Conservation (phyloP, 2,888 invertebrate species). For the Celastrina argiolus region DNA sequence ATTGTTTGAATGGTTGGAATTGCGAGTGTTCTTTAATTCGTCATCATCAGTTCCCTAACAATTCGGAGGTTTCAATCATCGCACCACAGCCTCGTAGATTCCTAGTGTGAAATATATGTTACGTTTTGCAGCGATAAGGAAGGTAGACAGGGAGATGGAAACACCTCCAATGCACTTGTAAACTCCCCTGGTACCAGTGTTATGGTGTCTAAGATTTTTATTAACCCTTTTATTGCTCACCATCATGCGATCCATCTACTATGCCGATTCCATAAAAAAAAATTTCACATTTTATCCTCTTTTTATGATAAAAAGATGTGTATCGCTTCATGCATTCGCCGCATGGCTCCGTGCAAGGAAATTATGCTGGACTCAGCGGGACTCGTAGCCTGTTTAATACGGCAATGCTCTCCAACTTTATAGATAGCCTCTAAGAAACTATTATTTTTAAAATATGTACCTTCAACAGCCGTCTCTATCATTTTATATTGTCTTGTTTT, state of each 20-base stretch:
- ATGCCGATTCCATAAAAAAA: not conserved
- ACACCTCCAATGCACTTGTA: too few species aligned
- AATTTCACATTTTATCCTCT: not conserved
- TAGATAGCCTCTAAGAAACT: constrained; percentile 37
- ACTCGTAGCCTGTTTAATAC: constrained; percentile 50
- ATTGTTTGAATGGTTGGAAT: too few species aligned
- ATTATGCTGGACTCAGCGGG: constrained; percentile 63
- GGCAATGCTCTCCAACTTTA: constrained; percentile 56
- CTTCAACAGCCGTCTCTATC: constrained; percentile 9
- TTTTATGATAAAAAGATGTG: constrained; percentile 19
- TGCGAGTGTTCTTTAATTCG: too few species aligned
- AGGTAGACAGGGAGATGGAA: too few species aligned
- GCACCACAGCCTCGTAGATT: too few species aligned
- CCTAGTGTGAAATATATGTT: too few species aligned
- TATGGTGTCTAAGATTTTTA: not conserved
- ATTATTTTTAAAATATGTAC: constrained; percentile 14
- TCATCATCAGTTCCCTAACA: too few species aligned
- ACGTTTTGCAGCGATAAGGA: too few species aligned
- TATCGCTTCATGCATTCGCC: constrained; percentile 28
- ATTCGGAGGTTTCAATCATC: too few species aligned
- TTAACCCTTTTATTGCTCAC: not conserved
- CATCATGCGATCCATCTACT: too few species aligned
- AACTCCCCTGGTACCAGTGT: not conserved
- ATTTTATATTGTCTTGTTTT: constrained; percentile 7
- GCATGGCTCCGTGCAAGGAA: constrained; percentile 47